phyloP scores from a whole-genome alignment of 2,888 invertebrate species.

The Tiphia femorata region DNA sequence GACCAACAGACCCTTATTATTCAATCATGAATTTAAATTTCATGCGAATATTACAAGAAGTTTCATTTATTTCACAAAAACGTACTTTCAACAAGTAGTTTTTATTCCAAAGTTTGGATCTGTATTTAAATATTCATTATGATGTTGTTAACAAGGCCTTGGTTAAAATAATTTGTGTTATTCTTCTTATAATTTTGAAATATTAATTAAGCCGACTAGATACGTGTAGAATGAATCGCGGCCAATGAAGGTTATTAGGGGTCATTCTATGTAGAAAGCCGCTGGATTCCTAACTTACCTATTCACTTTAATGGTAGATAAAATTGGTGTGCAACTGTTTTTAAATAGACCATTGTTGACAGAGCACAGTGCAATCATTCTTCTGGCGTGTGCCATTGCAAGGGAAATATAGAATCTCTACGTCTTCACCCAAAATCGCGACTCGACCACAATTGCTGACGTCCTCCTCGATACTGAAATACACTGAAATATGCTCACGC shows the following conservation, averaged over 20 bases:
- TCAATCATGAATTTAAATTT: background rate
- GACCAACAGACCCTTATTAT: constrained; percentile 1
- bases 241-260: constrained; percentile 27
- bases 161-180: too few species aligned
- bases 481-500: constrained; percentile 3
- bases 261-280: background rate
- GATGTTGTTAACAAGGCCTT: too few species aligned
- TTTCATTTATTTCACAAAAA: background rate
- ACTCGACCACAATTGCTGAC: too few species aligned
- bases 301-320: constrained; percentile 34
- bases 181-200: too few species aligned
- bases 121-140: too few species aligned
- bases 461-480: too few species aligned
- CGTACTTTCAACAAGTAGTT: background rate
- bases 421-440: background rate
- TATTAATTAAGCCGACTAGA: too few species aligned
- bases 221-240: too few species aligned
- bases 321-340: constrained; percentile 37
- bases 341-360: constrained; percentile 37
- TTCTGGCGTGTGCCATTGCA: constrained; percentile 52
- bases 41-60: background rate
- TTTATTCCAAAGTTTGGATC: background rate
- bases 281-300: constrained; percentile 38
- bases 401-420: background rate
- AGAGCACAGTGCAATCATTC: constrained; percentile 36